phyloP scores from a whole-genome alignment of 1,140 invertebrate species.

The Sycophaga agraensis region DNA sequence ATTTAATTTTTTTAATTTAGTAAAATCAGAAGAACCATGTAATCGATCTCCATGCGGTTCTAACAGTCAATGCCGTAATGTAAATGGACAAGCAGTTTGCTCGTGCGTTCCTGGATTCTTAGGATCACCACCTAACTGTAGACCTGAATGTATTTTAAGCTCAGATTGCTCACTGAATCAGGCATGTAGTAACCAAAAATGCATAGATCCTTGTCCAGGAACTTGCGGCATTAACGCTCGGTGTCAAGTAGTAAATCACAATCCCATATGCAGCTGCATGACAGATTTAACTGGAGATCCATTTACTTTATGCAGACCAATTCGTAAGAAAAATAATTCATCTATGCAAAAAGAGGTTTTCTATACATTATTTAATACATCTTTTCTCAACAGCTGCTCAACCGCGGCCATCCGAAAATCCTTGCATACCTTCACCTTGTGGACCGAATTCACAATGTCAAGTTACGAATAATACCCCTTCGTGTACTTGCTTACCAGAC shows the following conservation, averaged over 20 bases:
- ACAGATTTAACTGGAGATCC: conserved; percentile 62
- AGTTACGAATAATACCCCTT: conserved; percentile 45
- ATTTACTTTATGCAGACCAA: conserved; percentile 56
- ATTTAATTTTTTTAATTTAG: neutral
- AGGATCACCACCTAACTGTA: conserved; percentile 59
- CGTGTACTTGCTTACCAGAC: conserved; percentile 52
- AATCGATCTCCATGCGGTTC: conserved; percentile 73
- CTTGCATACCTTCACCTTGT: conserved; percentile 60
- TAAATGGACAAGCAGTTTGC: conserved; percentile 59
- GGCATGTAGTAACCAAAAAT: conserved; percentile 63
- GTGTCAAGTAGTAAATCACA: conserved; percentile 63
- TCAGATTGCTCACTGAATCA: conserved; percentile 62
- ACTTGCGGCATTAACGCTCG: conserved; percentile 64
- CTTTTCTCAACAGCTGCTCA: conserved; percentile 24
- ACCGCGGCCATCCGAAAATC: conserved; percentile 35
- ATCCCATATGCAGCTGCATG: conserved; percentile 62
- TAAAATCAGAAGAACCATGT: conserved; percentile 47
- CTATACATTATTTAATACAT: neutral
- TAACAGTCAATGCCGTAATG: conserved; percentile 65
- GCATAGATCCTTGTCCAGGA: conserved; percentile 64
- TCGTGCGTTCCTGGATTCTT: conserved; percentile 62
- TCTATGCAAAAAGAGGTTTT: neutral
- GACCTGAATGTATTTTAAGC: conserved; percentile 61
- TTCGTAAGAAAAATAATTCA: conserved; percentile 35
- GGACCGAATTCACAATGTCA: conserved; percentile 61